A percentile compares a stretch with the other conserved stretches of the same genome.
phyloP scores from a whole-genome alignment of 1,140 invertebrate genomes.

The Megathymus violae region DNA sequence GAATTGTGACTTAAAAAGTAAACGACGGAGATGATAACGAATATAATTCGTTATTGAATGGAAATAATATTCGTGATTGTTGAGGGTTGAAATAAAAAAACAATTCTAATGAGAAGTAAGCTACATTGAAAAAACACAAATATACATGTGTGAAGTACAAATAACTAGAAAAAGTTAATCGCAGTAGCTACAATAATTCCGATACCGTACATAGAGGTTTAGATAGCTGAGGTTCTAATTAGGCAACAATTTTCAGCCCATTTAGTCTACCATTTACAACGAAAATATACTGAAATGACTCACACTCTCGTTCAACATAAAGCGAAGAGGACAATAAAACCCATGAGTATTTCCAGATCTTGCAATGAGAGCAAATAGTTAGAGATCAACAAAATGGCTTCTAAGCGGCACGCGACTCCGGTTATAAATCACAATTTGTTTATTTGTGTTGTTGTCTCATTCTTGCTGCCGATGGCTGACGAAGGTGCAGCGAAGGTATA shows the following conservation, averaged over 20 bases:
- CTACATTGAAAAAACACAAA: no score
- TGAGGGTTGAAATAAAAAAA: no score
- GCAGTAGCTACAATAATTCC: no score
- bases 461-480: constrained; percentile 67
- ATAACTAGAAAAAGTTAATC: no score
- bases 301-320: constrained; percentile 46
- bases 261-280: constrained; percentile 12
- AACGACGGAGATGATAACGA: no score
- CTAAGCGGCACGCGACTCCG: constrained; percentile 66
- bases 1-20: no score
- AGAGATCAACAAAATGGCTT: constrained; percentile 73
- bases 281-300: constrained; percentile 54
- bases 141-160: no score
- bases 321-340: constrained; percentile 54
- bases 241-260: background rate
- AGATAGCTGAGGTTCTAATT: background rate
- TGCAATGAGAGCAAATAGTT: constrained; percentile 67
- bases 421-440: constrained; percentile 77
- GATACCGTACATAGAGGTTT: no score
- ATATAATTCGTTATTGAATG: no score
- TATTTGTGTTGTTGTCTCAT: constrained; percentile 77
- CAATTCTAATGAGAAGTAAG: no score
- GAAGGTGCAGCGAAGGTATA: constrained; percentile 64
- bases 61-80: no score
- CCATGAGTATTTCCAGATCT: constrained; percentile 68